Base-by-base conservation (phyloP, 2,797 vertebrate genomes). In the Helarctos malayanus region DNA sequence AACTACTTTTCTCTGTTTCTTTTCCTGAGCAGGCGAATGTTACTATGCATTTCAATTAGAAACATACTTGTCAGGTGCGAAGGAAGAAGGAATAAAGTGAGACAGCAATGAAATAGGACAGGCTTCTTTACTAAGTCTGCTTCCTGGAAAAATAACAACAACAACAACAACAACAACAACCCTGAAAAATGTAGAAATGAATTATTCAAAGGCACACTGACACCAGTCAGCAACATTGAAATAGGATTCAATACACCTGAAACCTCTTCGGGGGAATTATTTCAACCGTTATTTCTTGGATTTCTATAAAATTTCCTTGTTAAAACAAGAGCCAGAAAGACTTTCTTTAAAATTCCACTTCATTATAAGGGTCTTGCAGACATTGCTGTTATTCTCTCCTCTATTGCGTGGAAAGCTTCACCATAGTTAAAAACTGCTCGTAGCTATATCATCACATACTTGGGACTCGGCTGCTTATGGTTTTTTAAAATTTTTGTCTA, bases 171-270 rank as follows among this genome's bases (percentile, higher is more conserved):
- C 61, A 97, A 97, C 94, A 54, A 91, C 69, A 57, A n/a, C 10
- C 98, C 16, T 35, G 18, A 97, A 96, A 97, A 88, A 91, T 97
- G 90, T 95, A 89, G 49, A 86, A 97, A 98, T 98, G 94, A 98
- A 98, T 98, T 98, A 98, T 98, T 98, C 98, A 98, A 96, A 97
- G 82, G 61, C 68, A 56, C n/a, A 14, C 32, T 97, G 84, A 97
- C 96, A 98, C 38, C 94, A 71, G 96, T 98, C 97, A 96, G 95
- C 85, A 97, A 89, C 93, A 80, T 13, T 97, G 97, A 97, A 96
- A 98, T 1, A 29, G 75, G n/a, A 1, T 98, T 98, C 95, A 96
- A 89, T 95, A 93, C 94, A 98, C 54, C 96, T 97, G 96, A 90
- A 98, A 98, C 95, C 38, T 84, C 75, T 97, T 97, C 61, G 78